A percentile compares a stretch with the other conserved stretches of the same genome.
phyloP scores from a whole-genome alignment of 2,888 invertebrate genomes.

The Troides aeacus region DNA sequence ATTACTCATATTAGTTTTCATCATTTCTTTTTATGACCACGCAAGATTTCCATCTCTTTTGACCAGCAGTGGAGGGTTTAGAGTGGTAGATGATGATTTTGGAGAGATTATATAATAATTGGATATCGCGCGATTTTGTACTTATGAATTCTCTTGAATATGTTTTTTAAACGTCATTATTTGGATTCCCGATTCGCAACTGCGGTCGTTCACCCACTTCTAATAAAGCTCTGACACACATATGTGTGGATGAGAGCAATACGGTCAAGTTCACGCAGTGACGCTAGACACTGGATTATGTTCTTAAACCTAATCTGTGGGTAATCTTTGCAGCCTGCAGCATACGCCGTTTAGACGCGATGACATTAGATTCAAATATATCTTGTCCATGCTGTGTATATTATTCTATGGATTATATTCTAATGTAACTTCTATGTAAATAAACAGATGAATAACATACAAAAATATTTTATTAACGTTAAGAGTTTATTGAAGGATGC shows the following conservation, averaged over 20 bases:
- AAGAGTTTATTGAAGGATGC: too few species aligned
- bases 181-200: neutral
- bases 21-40: too few species aligned
- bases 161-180: too few species aligned
- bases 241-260: conserved; percentile 24
- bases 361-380: conserved; percentile 28
- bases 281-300: conserved; percentile 54
- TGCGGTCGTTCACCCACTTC: neutral
- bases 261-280: conserved; percentile 66
- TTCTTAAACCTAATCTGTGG: conserved; percentile 61
- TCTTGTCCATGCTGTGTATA: conserved; percentile 4
- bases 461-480: too few species aligned
- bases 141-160: too few species aligned
- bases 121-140: too few species aligned
- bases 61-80: too few species aligned
- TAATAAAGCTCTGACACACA: conserved; percentile 18
- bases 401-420: neutral
- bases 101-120: too few species aligned
- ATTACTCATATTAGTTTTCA: too few species aligned
- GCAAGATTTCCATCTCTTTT: too few species aligned
- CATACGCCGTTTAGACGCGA: conserved; percentile 31
- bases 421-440: neutral
- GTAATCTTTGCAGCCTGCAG: conserved; percentile 50
- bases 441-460: neutral
- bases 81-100: too few species aligned